These are phyloP conservation scores for Oasisia sp. DNA, from an alignment of 2,888 invertebrate genomes.

Conservation along the genomic window DNA sequence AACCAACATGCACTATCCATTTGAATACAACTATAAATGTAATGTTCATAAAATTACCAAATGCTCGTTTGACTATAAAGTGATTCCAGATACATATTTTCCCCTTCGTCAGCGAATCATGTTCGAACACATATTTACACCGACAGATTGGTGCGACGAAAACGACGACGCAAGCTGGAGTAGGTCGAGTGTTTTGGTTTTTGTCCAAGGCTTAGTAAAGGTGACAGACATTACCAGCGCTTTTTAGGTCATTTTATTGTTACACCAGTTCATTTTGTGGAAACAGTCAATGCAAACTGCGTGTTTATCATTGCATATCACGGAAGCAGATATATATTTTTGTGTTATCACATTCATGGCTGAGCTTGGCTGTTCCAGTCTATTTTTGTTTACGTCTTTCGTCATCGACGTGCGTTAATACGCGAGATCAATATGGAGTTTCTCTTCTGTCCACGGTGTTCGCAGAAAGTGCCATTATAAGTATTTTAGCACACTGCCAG, in stretches of 20 bases:
- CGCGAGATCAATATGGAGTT: background rate
- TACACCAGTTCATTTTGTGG: background rate
- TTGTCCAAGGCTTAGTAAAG: background rate
- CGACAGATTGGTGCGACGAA: slow-evolving; percentile 12
- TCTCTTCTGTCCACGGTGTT: background rate
- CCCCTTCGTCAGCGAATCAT: background rate
- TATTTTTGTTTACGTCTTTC: slow-evolving; percentile 9
- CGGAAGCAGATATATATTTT: background rate
- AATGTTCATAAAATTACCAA: background rate
- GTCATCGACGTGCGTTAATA: background rate
- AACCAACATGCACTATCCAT: background rate
- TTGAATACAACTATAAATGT: background rate
- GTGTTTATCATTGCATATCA: background rate
- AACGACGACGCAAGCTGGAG: slow-evolving; percentile 17
- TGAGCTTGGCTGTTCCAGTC: background rate
- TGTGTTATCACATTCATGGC: background rate
- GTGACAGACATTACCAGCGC: background rate
- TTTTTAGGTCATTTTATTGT: background rate
- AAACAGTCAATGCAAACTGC: background rate
- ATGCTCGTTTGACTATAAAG: background rate
- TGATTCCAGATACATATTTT: background rate
- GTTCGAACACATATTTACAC: background rate
- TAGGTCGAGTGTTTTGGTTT: background rate
- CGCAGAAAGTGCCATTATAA: background rate
- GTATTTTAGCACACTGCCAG: background rate